Conservation (phyloP, 2,113 vertebrate genomes). For the mouse (Mus musculus) region DNA sequence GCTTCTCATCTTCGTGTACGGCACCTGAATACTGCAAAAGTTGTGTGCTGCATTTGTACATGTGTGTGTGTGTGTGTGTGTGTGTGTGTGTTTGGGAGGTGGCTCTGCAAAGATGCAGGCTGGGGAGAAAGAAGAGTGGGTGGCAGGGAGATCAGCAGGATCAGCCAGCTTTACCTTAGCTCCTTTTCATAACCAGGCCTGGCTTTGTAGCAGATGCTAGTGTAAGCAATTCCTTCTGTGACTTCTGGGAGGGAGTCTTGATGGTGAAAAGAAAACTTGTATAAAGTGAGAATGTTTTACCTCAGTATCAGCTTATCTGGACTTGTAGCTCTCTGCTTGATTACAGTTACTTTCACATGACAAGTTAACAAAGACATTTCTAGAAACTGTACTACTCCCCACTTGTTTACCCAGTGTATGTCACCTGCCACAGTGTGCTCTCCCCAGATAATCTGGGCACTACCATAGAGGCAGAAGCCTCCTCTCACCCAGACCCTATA, state of each 20-base stretch:
- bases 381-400: background rate
- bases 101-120: background rate
- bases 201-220: background rate
- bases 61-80: background rate
- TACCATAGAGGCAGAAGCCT: background rate
- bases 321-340: background rate
- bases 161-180: background rate
- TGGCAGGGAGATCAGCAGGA: background rate
- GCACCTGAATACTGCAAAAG: background rate
- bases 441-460: background rate
- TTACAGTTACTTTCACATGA: background rate
- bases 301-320: background rate
- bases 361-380: background rate
- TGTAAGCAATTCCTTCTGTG: background rate
- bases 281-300: background rate
- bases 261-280: background rate
- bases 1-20: background rate
- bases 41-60: background rate
- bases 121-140: background rate
- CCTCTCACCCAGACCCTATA: background rate
- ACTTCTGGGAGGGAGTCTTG: background rate
- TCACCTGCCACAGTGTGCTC: accelerated
- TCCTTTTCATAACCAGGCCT: background rate
- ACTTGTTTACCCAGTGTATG: background rate
- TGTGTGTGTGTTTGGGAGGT: background rate